A percentile compares a stretch with the other conserved stretches of the same genome.
Conservation (phyloP, 2,797 vertebrate species). For the Spinus olivaceus region DNA sequence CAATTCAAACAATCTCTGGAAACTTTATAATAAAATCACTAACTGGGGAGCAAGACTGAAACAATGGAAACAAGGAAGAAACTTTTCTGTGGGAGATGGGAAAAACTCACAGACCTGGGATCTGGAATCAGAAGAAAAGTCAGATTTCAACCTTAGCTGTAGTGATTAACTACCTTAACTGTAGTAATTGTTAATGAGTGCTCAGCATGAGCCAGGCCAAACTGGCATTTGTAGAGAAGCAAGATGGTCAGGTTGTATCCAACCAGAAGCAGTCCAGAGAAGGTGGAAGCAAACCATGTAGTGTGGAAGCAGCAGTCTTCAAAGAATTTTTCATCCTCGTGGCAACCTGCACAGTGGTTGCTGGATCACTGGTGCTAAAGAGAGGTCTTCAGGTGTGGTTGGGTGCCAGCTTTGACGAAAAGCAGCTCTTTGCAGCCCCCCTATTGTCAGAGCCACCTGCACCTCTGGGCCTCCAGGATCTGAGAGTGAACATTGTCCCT, state of each 20-base stretch:
- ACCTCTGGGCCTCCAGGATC: not conserved
- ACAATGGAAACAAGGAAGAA: conserved; percentile 27
- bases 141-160: not conserved
- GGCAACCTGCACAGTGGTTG: not conserved
- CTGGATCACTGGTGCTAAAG: not conserved
- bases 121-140: conserved; percentile 10
- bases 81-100: not conserved
- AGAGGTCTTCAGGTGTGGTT: not conserved
- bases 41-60: not conserved
- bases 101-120: not conserved
- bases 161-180: conserved; percentile 42
- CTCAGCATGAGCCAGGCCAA: not conserved
- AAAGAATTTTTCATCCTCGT: not conserved
- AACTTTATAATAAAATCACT: conserved; percentile 20
- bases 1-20: not conserved
- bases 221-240: not conserved
- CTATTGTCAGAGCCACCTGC: not conserved
- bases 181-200: conserved; percentile 13
- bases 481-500: not conserved
- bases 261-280: not conserved
- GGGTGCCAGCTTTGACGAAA: not conserved
- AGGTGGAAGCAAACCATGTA: not conserved
- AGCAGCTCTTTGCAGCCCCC: not conserved
- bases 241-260: not conserved
- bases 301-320: not conserved